Conservation (phyloP, 2,797 vertebrate genomes). For the Cuniculus paca region DNA sequence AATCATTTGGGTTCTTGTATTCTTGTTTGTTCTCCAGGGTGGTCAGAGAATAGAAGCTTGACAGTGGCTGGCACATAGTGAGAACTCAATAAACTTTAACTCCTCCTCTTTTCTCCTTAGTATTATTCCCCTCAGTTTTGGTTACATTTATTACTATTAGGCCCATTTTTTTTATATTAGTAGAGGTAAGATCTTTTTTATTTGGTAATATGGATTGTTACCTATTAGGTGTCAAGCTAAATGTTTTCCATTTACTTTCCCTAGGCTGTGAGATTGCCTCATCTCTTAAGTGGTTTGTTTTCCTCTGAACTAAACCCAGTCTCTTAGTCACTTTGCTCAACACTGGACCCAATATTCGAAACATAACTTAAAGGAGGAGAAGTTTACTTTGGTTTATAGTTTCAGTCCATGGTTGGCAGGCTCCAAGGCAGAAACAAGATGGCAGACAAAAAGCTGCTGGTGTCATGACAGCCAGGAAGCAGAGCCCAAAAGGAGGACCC, state of each 20-base stretch:
- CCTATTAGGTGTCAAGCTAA: neutral
- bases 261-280: neutral
- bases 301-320: neutral
- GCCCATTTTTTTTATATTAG: neutral
- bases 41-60: neutral
- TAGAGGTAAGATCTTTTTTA: neutral
- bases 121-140: neutral
- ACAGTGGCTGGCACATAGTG: neutral
- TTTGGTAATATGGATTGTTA: neutral
- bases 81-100: neutral
- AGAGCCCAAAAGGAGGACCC: neutral
- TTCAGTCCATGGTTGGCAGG: neutral
- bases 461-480: neutral
- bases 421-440: neutral
- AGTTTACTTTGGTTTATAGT: neutral
- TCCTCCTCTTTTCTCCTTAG: neutral
- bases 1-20: neutral
- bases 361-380: neutral
- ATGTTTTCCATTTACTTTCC: neutral
- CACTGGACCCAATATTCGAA: neutral
- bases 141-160: neutral
- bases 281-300: neutral
- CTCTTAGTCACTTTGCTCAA: neutral
- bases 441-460: neutral
- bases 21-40: neutral